phyloP scores from a whole-genome alignment of 2,113 vertebrate species.

The Egretta garzetta region DNA sequence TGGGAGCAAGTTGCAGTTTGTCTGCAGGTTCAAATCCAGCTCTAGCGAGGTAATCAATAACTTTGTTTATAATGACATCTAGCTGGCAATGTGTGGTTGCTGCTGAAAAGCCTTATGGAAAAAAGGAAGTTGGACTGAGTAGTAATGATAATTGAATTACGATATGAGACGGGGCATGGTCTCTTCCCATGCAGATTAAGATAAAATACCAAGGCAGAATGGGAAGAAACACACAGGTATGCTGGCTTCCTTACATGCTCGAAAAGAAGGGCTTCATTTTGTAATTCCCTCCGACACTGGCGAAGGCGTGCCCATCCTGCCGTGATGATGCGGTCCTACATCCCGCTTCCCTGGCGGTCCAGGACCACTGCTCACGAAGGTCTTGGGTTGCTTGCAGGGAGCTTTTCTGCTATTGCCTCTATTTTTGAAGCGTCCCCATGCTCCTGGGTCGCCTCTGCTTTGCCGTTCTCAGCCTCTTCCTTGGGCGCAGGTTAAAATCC shows the following conservation, averaged over 20 bases:
- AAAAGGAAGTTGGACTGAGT: background rate
- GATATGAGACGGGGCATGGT: background rate
- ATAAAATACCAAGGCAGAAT: background rate
- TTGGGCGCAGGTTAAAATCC: background rate
- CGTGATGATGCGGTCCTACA: rapidly evolving
- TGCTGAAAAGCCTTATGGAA: background rate
- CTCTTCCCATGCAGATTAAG: background rate
- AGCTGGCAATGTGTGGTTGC: background rate
- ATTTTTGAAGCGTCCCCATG: rapidly evolving
- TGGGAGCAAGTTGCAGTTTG: background rate
- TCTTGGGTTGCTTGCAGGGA: background rate
- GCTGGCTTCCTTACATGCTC: background rate
- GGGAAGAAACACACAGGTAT: rapidly evolving
- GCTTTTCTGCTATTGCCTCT: background rate
- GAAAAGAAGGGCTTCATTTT: background rate
- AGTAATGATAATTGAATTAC: background rate
- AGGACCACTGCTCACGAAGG: rapidly evolving
- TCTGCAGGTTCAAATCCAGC: slow-evolving; percentile 35
- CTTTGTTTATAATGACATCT: slow-evolving; percentile 66
- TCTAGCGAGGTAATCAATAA: slow-evolving; percentile 41
- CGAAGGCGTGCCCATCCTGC: rapidly evolving
- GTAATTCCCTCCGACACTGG: background rate
- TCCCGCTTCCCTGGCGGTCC: background rate
- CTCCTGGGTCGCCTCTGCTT: background rate
- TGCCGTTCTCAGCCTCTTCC: background rate